Evolutionary conservation across 1,140 invertebrate genomes (phyloP).

Genomic region (Drosophila dunni): DNA sequence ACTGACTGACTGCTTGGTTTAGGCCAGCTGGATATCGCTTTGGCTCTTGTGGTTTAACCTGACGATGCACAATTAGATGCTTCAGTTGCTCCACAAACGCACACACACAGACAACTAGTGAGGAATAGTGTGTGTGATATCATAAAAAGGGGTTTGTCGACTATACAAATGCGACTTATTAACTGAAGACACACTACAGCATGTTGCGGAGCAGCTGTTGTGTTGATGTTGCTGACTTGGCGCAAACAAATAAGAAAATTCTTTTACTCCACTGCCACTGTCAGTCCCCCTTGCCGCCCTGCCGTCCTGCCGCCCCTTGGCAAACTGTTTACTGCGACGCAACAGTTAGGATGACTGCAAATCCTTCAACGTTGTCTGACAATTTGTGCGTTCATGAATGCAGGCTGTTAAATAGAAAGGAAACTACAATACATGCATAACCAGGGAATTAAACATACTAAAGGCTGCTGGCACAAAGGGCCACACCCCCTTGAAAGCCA

Average conservation of each 20-base stretch:
- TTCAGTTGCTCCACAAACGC: slow-evolving; percentile 42
- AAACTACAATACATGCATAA: slow-evolving; percentile 78
- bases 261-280: not conserved
- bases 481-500: not conserved
- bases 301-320: too few relatives aligned
- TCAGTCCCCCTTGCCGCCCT: not conserved
- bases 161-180: slow-evolving; percentile 11
- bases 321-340: slow-evolving; percentile 2
- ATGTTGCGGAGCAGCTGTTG: slow-evolving; percentile 4
- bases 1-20: slow-evolving; percentile 16
- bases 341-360: slow-evolving; percentile 42
- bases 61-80: slow-evolving; percentile 74
- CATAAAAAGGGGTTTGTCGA: slow-evolving; percentile 7
- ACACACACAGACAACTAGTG: not conserved
- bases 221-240: slow-evolving; percentile 46
- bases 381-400: slow-evolving; percentile 77
- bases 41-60: slow-evolving; percentile 58
- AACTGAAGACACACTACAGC: slow-evolving; percentile 12
- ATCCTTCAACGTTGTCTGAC: slow-evolving; percentile 57
- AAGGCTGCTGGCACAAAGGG: slow-evolving; percentile 37
- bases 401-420: slow-evolving; percentile 64
- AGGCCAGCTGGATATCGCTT: slow-evolving; percentile 24
- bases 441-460: slow-evolving; percentile 75
- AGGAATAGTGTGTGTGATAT: slow-evolving; percentile 6
- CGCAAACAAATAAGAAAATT: slow-evolving; percentile 37